phyloP scores from a whole-genome alignment of 2,113 vertebrate genomes.

The Lates calcarifer region DNA sequence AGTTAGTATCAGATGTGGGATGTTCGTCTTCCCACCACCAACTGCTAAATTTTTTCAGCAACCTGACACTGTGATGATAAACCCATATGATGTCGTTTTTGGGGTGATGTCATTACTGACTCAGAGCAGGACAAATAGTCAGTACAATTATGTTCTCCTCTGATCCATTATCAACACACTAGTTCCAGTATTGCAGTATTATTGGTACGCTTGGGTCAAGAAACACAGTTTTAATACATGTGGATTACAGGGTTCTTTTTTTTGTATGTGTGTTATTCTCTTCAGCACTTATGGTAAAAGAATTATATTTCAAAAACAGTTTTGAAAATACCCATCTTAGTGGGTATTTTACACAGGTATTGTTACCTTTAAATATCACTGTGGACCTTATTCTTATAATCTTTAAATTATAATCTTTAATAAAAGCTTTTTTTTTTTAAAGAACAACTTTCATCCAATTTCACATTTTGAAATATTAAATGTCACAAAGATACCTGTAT shows the following conservation, averaged over 20 bases:
- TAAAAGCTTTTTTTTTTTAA: no score
- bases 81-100: not conserved
- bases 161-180: not conserved
- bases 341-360: not conserved
- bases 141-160: not conserved
- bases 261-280: not conserved
- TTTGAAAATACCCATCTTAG: no score
- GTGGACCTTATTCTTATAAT: not conserved
- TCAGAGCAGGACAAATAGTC: not conserved
- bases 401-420: no score
- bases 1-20: slow-evolving; percentile 74
- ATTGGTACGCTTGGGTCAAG: not conserved
- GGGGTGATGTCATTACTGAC: not conserved
- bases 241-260: not conserved
- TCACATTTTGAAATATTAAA: no score
- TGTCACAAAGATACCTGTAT: no score
- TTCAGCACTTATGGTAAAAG: no score
- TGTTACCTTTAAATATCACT: not conserved
- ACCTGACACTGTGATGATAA: not conserved
- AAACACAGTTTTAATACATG: not conserved
- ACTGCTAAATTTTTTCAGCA: not conserved
- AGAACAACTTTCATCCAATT: no score
- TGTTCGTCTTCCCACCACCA: not conserved
- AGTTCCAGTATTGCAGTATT: not conserved
- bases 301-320: not conserved